A percentile compares a stretch with the other conserved stretches of the same genome.
phyloP scores from a whole-genome alignment of 1,140 invertebrate species.

The Drosophila orosa region DNA sequence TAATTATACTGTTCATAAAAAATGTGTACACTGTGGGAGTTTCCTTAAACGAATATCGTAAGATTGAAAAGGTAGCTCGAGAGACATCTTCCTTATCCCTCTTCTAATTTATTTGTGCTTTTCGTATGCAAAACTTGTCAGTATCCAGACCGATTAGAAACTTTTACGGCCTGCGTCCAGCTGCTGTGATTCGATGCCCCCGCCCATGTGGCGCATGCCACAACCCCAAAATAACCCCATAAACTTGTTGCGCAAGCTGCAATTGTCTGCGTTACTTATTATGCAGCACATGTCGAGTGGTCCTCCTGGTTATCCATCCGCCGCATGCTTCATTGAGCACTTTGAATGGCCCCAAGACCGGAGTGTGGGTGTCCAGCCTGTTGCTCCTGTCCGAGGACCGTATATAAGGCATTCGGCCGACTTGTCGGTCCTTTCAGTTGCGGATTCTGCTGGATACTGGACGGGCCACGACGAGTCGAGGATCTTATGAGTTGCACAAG shows the following conservation, averaged over 20 bases:
- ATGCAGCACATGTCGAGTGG: constrained; percentile 64
- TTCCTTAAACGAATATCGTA: neutral
- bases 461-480: constrained; percentile 14
- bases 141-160: constrained; percentile 29
- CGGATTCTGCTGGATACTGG: constrained; percentile 34
- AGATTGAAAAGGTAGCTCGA: neutral
- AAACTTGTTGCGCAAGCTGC: constrained; percentile 79
- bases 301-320: constrained; percentile 43
- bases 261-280: constrained; percentile 73
- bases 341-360: constrained; percentile 59
- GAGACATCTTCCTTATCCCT: too few species aligned
- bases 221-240: constrained; percentile 44
- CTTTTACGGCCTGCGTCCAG: constrained; percentile 62
- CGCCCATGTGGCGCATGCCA: neutral
- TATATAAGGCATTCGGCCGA: constrained; percentile 52
- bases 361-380: neutral
- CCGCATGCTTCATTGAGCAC: constrained; percentile 62
- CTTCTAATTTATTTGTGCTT: neutral
- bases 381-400: neutral
- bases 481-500: constrained; percentile 57
- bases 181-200: constrained; percentile 44
- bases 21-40: neutral
- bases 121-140: constrained; percentile 53
- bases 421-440: constrained; percentile 66
- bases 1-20: too few species aligned